phyloP scores from a whole-genome alignment of 2,888 invertebrate genomes.

The Rhogogaster chlorosoma region DNA sequence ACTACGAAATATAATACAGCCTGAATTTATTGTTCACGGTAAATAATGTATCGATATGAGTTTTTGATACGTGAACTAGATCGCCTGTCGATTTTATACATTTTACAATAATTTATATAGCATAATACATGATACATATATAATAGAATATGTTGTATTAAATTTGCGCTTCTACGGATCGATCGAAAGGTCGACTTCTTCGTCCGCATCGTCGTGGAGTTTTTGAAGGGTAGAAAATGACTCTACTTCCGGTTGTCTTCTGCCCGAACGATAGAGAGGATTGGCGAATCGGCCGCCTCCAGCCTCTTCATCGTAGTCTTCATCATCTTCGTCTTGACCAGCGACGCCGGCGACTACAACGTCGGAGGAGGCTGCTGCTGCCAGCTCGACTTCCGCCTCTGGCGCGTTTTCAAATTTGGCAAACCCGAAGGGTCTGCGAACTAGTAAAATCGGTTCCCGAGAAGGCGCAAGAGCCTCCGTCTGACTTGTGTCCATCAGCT shows the following conservation, averaged over 20 bases:
- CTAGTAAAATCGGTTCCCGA: constrained; percentile 56
- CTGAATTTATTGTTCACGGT: not conserved
- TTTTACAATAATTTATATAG: not conserved
- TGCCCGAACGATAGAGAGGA: constrained; percentile 71
- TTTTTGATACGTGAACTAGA: not conserved
- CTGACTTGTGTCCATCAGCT: not conserved
- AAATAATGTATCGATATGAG: not conserved
- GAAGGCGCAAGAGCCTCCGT: not conserved
- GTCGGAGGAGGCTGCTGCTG: constrained; percentile 34
- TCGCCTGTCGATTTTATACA: not conserved
- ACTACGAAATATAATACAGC: not conserved
- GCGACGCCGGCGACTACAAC: not conserved
- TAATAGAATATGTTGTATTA: not conserved
- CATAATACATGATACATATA: not conserved
- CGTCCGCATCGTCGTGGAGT: constrained; percentile 57
- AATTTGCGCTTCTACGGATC: constrained; percentile 50
- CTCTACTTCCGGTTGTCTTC: constrained; percentile 52
- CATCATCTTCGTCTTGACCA: constrained; percentile 49
- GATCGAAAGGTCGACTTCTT: constrained; percentile 64
- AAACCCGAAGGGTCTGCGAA: constrained; percentile 67
- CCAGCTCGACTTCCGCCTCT: constrained; percentile 71
- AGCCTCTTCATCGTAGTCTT: constrained; percentile 33
- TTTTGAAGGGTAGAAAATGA: constrained; percentile 65
- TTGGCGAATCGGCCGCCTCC: constrained; percentile 71
- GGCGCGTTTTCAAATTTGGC: constrained; percentile 74